These are phyloP conservation scores for Laticauda colubrina DNA, from an alignment of 2,113 vertebrate genomes.

Conservation along the genomic window DNA sequence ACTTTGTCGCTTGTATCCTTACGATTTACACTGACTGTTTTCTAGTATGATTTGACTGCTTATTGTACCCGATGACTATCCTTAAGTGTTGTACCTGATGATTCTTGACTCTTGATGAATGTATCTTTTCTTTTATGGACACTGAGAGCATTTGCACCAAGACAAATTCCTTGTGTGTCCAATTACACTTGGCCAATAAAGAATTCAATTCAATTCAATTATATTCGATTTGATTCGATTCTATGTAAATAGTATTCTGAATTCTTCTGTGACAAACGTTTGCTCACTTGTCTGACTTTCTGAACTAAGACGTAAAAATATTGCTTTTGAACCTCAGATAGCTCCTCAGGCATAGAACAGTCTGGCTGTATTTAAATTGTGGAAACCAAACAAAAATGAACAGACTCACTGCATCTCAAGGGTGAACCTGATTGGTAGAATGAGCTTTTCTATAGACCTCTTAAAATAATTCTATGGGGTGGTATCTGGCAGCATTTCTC, in stretches of 20 bases:
- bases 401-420: constrained; percentile 17
- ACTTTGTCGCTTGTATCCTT: too few species aligned
- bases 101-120: too few species aligned
- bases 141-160: too few species aligned
- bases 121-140: too few species aligned
- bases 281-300: not conserved
- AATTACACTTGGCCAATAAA: too few species aligned
- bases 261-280: not conserved
- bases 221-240: too few species aligned
- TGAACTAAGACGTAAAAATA: not conserved
- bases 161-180: too few species aligned
- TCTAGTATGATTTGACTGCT: too few species aligned
- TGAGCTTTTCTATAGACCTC: constrained; percentile 1
- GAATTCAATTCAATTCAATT: too few species aligned
- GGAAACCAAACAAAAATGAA: constrained; percentile 18
- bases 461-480: constrained; percentile 26
- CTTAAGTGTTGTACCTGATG: too few species aligned
- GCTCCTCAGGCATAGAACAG: not conserved
- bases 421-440: constrained; percentile 17
- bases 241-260: not conserved
- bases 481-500: constrained; percentile 15
- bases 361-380: constrained; percentile 34
- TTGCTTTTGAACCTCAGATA: not conserved
- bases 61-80: too few species aligned
- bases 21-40: too few species aligned